Percentiles rank a stretch among this genome's conserved stretches.
Conservation (phyloP, 2,888 invertebrate genomes). For the Amphipyra berbera region DNA sequence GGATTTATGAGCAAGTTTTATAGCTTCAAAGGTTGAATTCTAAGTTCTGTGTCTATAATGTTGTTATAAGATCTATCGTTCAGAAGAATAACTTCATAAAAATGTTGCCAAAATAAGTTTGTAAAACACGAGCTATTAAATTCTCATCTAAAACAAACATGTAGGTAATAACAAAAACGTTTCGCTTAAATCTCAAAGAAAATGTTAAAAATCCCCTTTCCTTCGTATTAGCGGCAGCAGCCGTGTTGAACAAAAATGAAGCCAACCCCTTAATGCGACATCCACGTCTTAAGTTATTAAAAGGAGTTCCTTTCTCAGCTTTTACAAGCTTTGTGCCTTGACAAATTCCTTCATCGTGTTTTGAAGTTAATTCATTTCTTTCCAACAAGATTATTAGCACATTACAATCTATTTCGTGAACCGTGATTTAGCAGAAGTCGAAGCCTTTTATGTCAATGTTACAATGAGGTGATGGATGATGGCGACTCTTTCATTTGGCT, state of each 20-base stretch:
- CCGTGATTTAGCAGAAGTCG: constrained; percentile 50
- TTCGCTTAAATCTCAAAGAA: constrained; percentile 23
- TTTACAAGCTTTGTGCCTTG: constrained; percentile 46
- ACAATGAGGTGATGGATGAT: constrained; percentile 53
- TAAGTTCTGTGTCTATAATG: too few relatives aligned
- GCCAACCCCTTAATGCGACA: constrained; percentile 44
- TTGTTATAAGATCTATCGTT: too few relatives aligned
- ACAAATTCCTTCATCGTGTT: constrained; percentile 46
- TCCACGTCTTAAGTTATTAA: constrained; percentile 51
- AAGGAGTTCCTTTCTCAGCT: constrained; percentile 41
- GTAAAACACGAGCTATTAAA: constrained; percentile 3
- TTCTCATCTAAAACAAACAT: constrained; percentile 12
- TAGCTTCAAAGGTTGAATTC: too few relatives aligned
- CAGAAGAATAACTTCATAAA: not conserved
- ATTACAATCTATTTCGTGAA: constrained; percentile 47
- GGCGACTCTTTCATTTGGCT: constrained; percentile 44
- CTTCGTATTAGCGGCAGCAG: constrained; percentile 15
- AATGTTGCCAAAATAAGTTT: not conserved
- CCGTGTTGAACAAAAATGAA: constrained; percentile 38
- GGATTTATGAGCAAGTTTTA: too few relatives aligned
- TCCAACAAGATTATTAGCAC: constrained; percentile 48
- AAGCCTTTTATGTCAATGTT: constrained; percentile 40
- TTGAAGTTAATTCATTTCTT: constrained; percentile 50
- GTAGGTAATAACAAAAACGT: constrained; percentile 12
- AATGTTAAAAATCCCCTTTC: constrained; percentile 34